Evolutionary conservation across 2,888 invertebrate species (phyloP), one percentile per base, ranked within the genome.

Genomic region (Thereva unica): DNA sequence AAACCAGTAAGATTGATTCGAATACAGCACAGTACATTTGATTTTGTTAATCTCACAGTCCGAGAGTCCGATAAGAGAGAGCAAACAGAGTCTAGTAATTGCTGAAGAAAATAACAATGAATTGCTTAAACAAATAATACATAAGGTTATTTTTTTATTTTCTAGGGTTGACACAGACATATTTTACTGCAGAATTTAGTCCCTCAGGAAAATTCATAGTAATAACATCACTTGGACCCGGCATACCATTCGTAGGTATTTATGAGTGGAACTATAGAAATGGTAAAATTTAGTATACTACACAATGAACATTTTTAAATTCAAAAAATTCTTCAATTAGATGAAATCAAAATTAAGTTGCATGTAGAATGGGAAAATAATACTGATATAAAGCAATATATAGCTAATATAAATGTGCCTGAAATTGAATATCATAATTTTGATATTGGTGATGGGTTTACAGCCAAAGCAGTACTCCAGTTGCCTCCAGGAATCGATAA

Each of bases 181-280:
- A 80, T 57, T 81, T 76, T 54, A 76, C 82, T 6, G 92, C 87
- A 0, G 83, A 84, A 41, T 85, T 93, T 75, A 93, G 91, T 77
- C 78, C 78, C 7, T 85, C 85, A 66, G 86, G 85, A 34, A 85
- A 86, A 10, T 85, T 88, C 76, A 88, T 92, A 72, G 84, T 89
- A 7, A 82, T 95, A 69, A 88, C 86, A 68, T 95, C 97, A 73
- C 85, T 87, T 53, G 97, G 97, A 1, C 96, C 96, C 0, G 87
- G 86, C 64, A 85, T 95, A 37, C 96, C 97, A 0, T 87, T 88
- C 78, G 83, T 87, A 54, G 82, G 83, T 47, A 82, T 93, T 66
- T 88, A 86, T 75, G 74, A 77, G 52, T 78, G 78, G 76, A 71
- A 71, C 4, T 75, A 74, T 59, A 67, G 69, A 2, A 75, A 74